Percentiles rank a stretch among this genome's conserved stretches.
Conservation (phyloP, 2,797 vertebrate genomes). For the Halcyon smyrnensis region DNA sequence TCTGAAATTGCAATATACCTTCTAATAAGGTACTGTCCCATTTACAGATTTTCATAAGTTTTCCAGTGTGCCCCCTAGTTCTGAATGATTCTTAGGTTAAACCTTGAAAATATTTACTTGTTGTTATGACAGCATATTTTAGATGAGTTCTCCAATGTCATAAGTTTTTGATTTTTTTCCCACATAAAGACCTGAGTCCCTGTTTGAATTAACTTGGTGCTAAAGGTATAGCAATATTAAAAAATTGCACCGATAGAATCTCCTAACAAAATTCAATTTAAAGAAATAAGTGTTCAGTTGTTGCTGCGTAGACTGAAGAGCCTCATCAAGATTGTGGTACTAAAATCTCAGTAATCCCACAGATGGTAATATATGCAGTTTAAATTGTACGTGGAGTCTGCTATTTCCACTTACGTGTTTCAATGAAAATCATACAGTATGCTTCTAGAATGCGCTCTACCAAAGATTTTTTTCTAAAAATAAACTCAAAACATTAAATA, state of each 20-base stretch:
- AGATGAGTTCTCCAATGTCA: accelerated
- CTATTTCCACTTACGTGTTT: not conserved
- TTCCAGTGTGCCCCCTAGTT: not conserved
- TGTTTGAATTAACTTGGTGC: not conserved
- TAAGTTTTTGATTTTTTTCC: not conserved
- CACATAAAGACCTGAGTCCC: not conserved
- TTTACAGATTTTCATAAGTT: not conserved
- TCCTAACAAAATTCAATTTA: not conserved
- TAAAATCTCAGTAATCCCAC: not conserved
- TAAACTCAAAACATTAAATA: not conserved
- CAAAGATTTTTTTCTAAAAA: not conserved
- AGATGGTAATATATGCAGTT: not conserved
- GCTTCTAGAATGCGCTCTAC: not conserved
- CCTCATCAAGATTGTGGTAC: not conserved
- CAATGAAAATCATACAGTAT: not conserved
- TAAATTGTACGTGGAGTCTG: not conserved
- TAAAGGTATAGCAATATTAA: not conserved
- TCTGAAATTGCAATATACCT: not conserved
- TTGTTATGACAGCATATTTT: not conserved
- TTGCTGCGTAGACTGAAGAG: not conserved
- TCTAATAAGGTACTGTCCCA: not conserved
- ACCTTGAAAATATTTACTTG: not conserved
- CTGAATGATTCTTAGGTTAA: not conserved
- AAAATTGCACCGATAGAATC: not conserved
- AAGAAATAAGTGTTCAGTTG: not conserved